Conservation (phyloP, 2,113 vertebrate genomes). For the Spea multiplicata region DNA sequence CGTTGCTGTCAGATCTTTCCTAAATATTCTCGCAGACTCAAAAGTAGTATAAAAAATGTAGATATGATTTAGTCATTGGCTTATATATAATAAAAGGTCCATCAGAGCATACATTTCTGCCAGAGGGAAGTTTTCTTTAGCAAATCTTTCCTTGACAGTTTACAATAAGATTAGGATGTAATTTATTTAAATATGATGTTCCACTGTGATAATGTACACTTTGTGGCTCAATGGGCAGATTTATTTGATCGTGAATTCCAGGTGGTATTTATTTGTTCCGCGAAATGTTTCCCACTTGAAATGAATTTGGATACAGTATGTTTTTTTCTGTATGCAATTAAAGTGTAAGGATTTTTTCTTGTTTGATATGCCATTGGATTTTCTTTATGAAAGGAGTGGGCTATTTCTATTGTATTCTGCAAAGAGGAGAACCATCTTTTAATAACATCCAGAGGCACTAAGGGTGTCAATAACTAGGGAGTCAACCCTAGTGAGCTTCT, state of each 20-base stretch:
- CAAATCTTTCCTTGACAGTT: neutral
- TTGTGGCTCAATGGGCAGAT: constrained; percentile 21
- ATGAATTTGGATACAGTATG: constrained; percentile 26
- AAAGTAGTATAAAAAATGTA: too few species aligned
- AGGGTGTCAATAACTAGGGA: too few species aligned
- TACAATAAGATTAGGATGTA: constrained; percentile 6
- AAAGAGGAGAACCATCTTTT: too few species aligned
- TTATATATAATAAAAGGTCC: neutral
- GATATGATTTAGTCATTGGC: too few species aligned
- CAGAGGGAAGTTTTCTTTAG: neutral
- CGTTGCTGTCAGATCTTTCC: too few species aligned
- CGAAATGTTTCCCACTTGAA: constrained; percentile 10
- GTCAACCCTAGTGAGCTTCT: too few species aligned
- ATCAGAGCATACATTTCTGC: neutral
- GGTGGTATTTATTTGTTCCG: constrained; percentile 37
- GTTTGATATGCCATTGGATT: too few species aligned
- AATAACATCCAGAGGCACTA: too few species aligned
- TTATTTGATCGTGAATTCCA: constrained; percentile 37
- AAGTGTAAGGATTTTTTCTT: neutral
- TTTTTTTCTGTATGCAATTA: constrained; percentile 25
- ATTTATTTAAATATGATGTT: constrained; percentile 31
- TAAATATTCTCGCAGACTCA: too few species aligned
- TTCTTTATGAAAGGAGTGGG: too few species aligned
- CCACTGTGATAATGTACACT: constrained; percentile 10
- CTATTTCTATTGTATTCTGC: too few species aligned